Evolutionary conservation across 2,888 invertebrate species (phyloP).

Genomic region (Nineta flava): DNA sequence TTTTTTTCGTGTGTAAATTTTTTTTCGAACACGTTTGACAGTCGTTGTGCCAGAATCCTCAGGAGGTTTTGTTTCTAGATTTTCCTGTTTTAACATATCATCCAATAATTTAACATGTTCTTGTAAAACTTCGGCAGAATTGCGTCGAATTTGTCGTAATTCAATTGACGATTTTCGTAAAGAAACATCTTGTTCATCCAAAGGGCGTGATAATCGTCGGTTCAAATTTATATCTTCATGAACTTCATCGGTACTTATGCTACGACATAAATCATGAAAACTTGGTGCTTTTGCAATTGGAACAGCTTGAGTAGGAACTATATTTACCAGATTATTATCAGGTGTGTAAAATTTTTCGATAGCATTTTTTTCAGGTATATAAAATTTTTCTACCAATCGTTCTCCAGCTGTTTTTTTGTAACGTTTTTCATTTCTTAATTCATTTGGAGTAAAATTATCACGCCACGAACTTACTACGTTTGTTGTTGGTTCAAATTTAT

Average conservation of each 20-base stretch:
- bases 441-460: slow-evolving; percentile 41
- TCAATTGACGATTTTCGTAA: slow-evolving; percentile 22
- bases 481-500: slow-evolving; percentile 20
- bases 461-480: slow-evolving; percentile 32
- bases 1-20: not conserved
- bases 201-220: slow-evolving; percentile 25
- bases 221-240: slow-evolving; percentile 34
- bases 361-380: slow-evolving; percentile 43
- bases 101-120: slow-evolving; percentile 38
- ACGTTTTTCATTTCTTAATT: slow-evolving; percentile 34
- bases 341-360: too few relatives aligned
- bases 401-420: slow-evolving; percentile 56
- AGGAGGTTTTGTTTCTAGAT: not conserved
- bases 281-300: slow-evolving; percentile 28
- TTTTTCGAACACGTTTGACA: not conserved
- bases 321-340: slow-evolving; percentile 12
- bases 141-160: slow-evolving; percentile 30
- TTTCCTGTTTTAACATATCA: slow-evolving; percentile 33
- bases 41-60: not conserved
- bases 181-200: slow-evolving; percentile 22
- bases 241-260: slow-evolving; percentile 33
- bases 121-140: slow-evolving; percentile 38
- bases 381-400: slow-evolving; percentile 57
- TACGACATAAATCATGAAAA: slow-evolving; percentile 37
- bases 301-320: slow-evolving; percentile 19